Conservation (phyloP, 2,888 invertebrate species). For the Agrochola lota region DNA sequence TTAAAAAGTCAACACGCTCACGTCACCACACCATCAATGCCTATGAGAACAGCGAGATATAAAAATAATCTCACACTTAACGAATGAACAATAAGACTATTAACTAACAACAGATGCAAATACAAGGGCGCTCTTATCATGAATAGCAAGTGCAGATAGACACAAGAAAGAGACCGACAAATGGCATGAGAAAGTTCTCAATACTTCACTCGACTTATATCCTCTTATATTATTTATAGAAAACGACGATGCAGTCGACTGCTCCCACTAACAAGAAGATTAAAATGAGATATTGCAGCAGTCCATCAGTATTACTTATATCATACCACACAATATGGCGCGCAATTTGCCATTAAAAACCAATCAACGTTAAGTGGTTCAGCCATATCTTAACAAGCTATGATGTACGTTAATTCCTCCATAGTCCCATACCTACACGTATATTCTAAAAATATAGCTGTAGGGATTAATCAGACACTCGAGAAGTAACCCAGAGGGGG, state of each 20-base stretch:
- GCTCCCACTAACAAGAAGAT: slow-evolving; percentile 33
- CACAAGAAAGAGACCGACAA: slow-evolving; percentile 40
- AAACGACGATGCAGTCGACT: slow-evolving; percentile 20
- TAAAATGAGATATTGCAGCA: slow-evolving; percentile 49
- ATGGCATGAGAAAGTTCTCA: slow-evolving; percentile 47
- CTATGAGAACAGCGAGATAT: slow-evolving; percentile 11
- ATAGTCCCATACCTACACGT: slow-evolving; percentile 54
- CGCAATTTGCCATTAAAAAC: slow-evolving; percentile 70
- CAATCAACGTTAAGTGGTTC: slow-evolving; percentile 68
- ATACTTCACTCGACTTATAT: slow-evolving; percentile 17
- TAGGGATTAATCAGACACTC: slow-evolving; percentile 64
- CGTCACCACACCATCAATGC: background rate
- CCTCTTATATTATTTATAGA: slow-evolving; percentile 33
- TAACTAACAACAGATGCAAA: slow-evolving; percentile 55
- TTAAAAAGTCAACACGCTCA: slow-evolving; percentile 1
- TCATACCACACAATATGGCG: slow-evolving; percentile 58
- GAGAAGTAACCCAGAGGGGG: slow-evolving; percentile 60
- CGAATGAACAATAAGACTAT: slow-evolving; percentile 42
- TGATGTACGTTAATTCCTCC: slow-evolving; percentile 64
- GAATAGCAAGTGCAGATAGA: slow-evolving; percentile 42
- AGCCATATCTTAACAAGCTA: slow-evolving; percentile 67
- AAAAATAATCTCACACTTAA: slow-evolving; percentile 20
- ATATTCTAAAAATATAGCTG: slow-evolving; percentile 71
- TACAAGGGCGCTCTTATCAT: slow-evolving; percentile 42
- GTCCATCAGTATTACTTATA: slow-evolving; percentile 50